Conservation (phyloP, 2,797 vertebrate genomes). For the Syngnathus rostellatus region DNA sequence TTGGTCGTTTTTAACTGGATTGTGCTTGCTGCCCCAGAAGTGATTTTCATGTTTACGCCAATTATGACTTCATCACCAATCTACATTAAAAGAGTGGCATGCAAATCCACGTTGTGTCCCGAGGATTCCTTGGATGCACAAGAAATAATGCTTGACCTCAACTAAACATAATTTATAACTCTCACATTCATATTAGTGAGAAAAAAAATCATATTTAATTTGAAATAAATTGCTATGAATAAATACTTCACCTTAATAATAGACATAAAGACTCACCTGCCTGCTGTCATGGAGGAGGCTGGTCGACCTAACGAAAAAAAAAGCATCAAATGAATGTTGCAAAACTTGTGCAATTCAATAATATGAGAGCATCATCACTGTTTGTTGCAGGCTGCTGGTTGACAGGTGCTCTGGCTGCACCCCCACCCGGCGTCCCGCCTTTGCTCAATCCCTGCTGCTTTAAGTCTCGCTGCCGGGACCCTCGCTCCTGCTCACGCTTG, state of each 20-base stretch:
- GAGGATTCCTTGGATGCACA: background rate
- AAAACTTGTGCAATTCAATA: background rate
- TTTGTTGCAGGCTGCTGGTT: constrained; percentile 55
- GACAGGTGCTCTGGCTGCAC: constrained; percentile 42
- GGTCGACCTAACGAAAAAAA: constrained; percentile 53
- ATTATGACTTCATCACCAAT: too few species aligned
- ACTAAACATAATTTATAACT: too few species aligned
- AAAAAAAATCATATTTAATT: too few species aligned
- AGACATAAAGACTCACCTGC: constrained; percentile 69
- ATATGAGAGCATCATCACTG: constrained; percentile 27
- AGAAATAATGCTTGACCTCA: too few species aligned
- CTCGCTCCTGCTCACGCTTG: constrained; percentile 83
- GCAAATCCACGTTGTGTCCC: background rate
- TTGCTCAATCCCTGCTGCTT: constrained; percentile 60
- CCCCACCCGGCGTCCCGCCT: constrained; percentile 42
- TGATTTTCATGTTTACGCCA: too few species aligned
- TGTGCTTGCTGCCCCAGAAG: background rate
- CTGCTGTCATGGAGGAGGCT: constrained; percentile 64
- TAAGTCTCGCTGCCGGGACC: constrained; percentile 74
- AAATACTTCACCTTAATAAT: background rate
- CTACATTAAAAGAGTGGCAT: too few species aligned
- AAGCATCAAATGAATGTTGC: constrained; percentile 22
- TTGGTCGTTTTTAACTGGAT: background rate
- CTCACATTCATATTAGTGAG: too few species aligned
- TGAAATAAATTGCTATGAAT: too few species aligned